Evolutionary conservation across 64 coral and sea anemone species (phyloP).

Genomic region (Acropora yongei): DNA sequence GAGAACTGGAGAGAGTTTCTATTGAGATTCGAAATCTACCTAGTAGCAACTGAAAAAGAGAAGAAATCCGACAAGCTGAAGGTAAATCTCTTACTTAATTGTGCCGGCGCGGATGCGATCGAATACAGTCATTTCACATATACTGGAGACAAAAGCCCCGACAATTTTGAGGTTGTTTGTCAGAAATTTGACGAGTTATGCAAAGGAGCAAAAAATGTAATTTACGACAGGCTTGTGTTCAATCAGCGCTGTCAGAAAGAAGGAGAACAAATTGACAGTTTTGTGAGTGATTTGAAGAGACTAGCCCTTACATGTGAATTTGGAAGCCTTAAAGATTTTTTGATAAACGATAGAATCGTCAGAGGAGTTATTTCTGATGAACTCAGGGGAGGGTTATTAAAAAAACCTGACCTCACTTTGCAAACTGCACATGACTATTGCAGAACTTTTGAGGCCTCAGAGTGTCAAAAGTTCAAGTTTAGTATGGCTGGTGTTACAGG

Average conservation of each 20-base stretch:
- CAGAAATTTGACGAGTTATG: constrained; percentile 68
- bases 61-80: constrained; percentile 64
- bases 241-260: constrained; percentile 75
- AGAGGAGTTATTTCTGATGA: constrained; percentile 68
- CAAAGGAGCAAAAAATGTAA: constrained; percentile 55
- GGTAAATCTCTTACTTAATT: constrained; percentile 75
- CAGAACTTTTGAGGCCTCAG: constrained; percentile 63
- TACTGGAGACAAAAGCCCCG: constrained; percentile 34
- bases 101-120: constrained; percentile 56
- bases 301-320: constrained; percentile 68
- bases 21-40: constrained; percentile 74
- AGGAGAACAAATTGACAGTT: constrained; percentile 64
- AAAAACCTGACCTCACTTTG: constrained; percentile 63
- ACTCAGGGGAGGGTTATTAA: constrained; percentile 71
- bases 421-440: constrained; percentile 70
- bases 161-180: constrained; percentile 57
- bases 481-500: not conserved
- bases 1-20: constrained; percentile 73
- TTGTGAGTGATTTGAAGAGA: constrained; percentile 71
- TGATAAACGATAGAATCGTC: constrained; percentile 68
- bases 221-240: constrained; percentile 65
- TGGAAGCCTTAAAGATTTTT: constrained; percentile 68
- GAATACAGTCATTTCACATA: constrained; percentile 73
- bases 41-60: constrained; percentile 56
- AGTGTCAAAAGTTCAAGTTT: constrained; percentile 62